Evolutionary conservation across 2,888 invertebrate species (phyloP).

Genomic region (Cremastinae sp.): DNA sequence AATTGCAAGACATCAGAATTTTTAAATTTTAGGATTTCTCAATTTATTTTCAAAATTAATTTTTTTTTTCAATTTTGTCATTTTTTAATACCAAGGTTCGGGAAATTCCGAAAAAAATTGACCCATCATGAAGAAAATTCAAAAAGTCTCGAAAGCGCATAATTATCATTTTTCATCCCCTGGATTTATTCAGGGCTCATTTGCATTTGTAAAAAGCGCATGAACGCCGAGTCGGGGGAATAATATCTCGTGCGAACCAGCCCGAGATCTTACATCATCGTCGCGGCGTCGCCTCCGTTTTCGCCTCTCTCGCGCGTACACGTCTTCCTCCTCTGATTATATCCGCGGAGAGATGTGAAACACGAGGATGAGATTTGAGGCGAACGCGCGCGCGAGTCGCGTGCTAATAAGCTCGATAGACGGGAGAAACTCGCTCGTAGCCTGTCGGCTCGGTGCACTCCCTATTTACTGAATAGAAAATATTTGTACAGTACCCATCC

Average conservation of each 20-base stretch:
- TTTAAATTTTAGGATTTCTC: no score
- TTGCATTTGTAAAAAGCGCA: no score
- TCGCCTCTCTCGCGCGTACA: not conserved
- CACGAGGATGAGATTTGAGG: slow-evolving; percentile 58
- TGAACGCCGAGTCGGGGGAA: slow-evolving; percentile 36
- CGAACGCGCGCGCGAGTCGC: slow-evolving; percentile 52
- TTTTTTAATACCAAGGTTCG: no score
- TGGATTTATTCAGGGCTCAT: no score
- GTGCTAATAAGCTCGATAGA: slow-evolving; percentile 52
- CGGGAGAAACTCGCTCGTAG: slow-evolving; percentile 17
- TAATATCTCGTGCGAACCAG: slow-evolving; percentile 31
- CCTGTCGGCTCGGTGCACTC: slow-evolving; percentile 13
- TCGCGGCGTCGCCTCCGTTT: not conserved
- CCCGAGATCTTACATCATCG: slow-evolving; percentile 1
- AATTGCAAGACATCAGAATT: no score
- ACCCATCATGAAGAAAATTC: no score
- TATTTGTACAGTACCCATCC: slow-evolving; percentile 4
- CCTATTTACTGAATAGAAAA: slow-evolving; percentile 37
- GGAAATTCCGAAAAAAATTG: no score
- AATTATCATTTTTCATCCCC: no score
- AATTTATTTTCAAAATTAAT: no score
- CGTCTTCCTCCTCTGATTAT: slow-evolving; percentile 25
- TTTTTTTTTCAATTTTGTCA: no score
- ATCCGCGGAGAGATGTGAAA: slow-evolving; percentile 45
- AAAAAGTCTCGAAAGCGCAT: no score